A percentile compares a stretch with the other conserved stretches of the same genome.
Evolutionary conservation across 2,113 vertebrate genomes (phyloP).

Genomic region (Centrocercus urophasianus): DNA sequence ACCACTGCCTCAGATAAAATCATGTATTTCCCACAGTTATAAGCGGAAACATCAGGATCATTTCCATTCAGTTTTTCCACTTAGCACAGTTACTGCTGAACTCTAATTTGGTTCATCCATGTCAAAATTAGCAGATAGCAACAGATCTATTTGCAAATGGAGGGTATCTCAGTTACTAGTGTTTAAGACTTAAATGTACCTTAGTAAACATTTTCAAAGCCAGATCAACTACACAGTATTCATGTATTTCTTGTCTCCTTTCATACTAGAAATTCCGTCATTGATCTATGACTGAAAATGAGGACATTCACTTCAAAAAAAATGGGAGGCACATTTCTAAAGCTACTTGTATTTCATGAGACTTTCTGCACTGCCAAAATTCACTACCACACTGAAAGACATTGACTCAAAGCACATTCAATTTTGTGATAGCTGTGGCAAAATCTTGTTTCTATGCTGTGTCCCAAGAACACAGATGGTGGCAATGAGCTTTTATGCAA

Average conservation of each 20-base stretch:
- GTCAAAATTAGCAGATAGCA: not conserved
- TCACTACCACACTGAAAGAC: not conserved
- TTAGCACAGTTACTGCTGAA: not conserved
- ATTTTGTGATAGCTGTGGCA: not conserved
- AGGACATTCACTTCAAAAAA: not conserved
- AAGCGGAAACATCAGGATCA: not conserved
- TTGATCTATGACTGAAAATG: not conserved
- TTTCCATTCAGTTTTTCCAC: conserved; percentile 17
- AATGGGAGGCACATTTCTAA: not conserved
- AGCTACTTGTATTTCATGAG: not conserved
- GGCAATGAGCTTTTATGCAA: not conserved
- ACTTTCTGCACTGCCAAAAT: not conserved
- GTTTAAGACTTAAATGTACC: not conserved
- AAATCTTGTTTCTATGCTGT: not conserved
- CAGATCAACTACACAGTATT: not conserved
- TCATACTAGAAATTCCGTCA: not conserved
- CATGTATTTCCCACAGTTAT: not conserved
- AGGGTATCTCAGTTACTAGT: not conserved
- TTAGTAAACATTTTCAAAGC: not conserved
- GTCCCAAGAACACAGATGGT: not conserved
- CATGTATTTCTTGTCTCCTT: not conserved
- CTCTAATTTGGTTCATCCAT: not conserved
- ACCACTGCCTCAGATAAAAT: conserved; percentile 12
- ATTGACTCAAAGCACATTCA: not conserved
- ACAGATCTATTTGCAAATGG: not conserved